These are phyloP conservation scores for Cordilura impudica DNA, from an alignment of 2,888 invertebrate genomes.

Conservation along the genomic window DNA sequence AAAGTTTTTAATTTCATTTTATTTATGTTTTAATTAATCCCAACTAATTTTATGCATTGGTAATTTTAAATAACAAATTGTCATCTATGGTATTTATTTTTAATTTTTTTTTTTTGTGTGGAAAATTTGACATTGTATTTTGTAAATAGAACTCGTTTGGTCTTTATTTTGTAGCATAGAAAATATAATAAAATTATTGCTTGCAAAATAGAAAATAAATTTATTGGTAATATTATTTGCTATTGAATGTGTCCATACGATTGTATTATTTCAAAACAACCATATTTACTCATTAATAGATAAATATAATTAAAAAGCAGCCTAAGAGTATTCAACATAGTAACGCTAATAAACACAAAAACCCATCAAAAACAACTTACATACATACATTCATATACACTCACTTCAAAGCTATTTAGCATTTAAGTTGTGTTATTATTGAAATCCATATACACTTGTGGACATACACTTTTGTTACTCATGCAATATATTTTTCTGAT, in stretches of 20 bases:
- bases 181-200: no score
- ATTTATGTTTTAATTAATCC: constrained; percentile 28
- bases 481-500: no score
- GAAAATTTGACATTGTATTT: constrained; percentile 11
- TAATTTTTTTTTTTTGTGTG: constrained; percentile 37
- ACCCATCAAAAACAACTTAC: neutral
- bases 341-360: constrained; percentile 22
- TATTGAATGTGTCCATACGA: neutral
- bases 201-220: no score
- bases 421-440: no score
- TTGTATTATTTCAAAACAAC: neutral
- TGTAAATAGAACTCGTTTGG: no score
- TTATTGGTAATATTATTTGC: neutral
- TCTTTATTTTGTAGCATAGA: constrained; percentile 34
- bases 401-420: no score
- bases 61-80: constrained; percentile 60
- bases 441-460: no score
- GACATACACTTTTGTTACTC: no score
- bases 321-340: constrained; percentile 48
- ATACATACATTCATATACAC: no score
- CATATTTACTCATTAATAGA: neutral
- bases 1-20: neutral
- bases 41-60: constrained; percentile 60
- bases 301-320: neutral
- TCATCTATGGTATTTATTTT: constrained; percentile 46